These are phyloP conservation scores for Lacerta bilineata DNA, from an alignment of 2,797 vertebrate genomes.

Conservation along the genomic window DNA sequence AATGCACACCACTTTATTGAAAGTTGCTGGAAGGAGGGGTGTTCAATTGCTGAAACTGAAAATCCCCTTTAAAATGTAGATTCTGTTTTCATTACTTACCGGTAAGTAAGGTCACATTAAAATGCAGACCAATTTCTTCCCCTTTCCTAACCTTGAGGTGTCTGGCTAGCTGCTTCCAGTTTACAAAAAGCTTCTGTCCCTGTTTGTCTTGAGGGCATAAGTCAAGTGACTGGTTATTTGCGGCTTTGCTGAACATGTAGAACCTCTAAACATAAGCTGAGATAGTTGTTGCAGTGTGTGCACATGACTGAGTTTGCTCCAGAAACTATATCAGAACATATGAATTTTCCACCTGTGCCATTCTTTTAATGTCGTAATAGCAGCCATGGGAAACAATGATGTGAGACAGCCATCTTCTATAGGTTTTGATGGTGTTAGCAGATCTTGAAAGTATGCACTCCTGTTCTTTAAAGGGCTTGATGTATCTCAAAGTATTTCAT, in stretches of 20 bases:
- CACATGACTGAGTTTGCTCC: neutral
- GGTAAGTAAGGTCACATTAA: no score
- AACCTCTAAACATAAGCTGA: neutral
- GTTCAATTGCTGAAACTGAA: no score
- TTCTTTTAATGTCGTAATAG: neutral
- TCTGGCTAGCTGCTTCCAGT: neutral
- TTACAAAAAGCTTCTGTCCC: neutral
- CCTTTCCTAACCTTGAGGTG: no score
- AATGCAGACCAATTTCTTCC: no score
- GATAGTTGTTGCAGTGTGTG: neutral
- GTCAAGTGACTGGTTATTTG: neutral
- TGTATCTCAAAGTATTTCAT: neutral
- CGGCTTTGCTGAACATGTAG: neutral
- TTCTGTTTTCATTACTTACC: no score
- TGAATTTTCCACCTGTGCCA: neutral
- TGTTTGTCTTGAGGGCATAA: neutral
- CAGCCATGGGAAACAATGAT: neutral
- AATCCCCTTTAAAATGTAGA: no score
- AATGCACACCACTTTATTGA: neutral
- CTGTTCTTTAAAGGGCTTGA: conserved; percentile 16
- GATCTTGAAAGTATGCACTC: conserved; percentile 17
- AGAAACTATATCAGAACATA: neutral
- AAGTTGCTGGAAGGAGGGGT: no score
- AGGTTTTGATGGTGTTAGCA: conserved; percentile 5
- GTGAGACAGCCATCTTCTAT: no score